phyloP scores from a whole-genome alignment of 2,113 vertebrate genomes.

The Macquaria ambigua region DNA sequence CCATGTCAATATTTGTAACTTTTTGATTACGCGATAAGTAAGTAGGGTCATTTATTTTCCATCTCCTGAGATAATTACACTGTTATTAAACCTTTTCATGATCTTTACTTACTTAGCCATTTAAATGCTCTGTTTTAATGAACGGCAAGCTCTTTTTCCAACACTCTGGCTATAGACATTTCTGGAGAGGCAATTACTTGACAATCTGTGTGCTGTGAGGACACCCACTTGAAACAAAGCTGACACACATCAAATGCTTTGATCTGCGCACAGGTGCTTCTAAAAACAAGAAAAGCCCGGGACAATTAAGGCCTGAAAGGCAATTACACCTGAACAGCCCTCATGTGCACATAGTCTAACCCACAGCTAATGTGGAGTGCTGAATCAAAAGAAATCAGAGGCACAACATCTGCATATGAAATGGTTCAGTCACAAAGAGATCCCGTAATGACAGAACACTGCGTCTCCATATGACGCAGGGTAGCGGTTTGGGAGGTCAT shows the following conservation, averaged over 20 bases:
- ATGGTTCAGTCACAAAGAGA: constrained; percentile 79
- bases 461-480: constrained; percentile 70
- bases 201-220: constrained; percentile 68
- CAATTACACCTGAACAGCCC: constrained; percentile 83
- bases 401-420: constrained; percentile 83
- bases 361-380: constrained; percentile 76
- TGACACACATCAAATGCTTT: constrained; percentile 82
- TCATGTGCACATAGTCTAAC: constrained; percentile 60
- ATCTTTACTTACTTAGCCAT: constrained; percentile 58
- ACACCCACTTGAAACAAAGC: constrained; percentile 77
- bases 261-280: constrained; percentile 84
- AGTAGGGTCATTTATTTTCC: background rate
- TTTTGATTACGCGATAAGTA: background rate
- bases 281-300: constrained; percentile 73
- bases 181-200: constrained; percentile 74
- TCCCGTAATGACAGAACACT: constrained; percentile 54
- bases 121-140: constrained; percentile 46
- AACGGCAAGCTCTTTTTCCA: constrained; percentile 31
- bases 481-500: background rate
- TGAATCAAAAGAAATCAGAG: constrained; percentile 82
- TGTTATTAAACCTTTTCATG: constrained; percentile 57
- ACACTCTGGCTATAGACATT: constrained; percentile 66
- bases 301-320: constrained; percentile 79
- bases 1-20: constrained; percentile 11
- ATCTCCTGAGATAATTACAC: constrained; percentile 40